Conservation (phyloP, 2,888 invertebrate species). For the Sylvicola cinctus region DNA sequence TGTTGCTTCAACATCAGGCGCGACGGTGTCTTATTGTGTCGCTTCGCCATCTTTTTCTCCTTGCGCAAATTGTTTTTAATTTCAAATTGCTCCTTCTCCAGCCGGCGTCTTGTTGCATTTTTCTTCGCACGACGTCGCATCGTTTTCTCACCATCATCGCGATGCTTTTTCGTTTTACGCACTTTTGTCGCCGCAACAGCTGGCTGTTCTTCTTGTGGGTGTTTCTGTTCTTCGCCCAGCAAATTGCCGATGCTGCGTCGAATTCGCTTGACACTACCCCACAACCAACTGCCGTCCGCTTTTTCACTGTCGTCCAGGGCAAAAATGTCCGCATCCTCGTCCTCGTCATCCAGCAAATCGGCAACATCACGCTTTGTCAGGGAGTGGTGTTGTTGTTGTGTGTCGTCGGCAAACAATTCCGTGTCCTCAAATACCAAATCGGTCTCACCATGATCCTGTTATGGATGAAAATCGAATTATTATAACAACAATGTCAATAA, state of each 20-base stretch:
- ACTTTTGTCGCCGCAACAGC: no score
- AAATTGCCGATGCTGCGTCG: background rate
- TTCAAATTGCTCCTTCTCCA: no score
- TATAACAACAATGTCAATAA: no score
- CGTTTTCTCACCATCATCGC: no score
- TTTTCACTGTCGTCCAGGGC: background rate
- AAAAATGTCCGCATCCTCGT: background rate
- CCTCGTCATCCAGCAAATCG: background rate
- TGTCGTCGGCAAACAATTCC: background rate
- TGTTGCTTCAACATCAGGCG: no score
- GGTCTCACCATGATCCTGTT: background rate
- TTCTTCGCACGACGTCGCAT: no score
- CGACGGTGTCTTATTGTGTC: no score
- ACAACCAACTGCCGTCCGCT: background rate
- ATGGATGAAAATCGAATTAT: background rate
- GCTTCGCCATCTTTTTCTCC: no score
- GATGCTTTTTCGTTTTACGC: no score
- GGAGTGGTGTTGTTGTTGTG: background rate
- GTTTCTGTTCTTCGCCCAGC: background rate
- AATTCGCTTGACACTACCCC: background rate
- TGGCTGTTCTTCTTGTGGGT: no score
- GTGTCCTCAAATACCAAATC: slow-evolving; percentile 1
- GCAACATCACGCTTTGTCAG: background rate
- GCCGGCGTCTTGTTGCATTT: no score
- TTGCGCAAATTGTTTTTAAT: no score